Evolutionary conservation across 2,888 invertebrate genomes (phyloP).

Genomic region (Hirtodrosophila confusa): DNA sequence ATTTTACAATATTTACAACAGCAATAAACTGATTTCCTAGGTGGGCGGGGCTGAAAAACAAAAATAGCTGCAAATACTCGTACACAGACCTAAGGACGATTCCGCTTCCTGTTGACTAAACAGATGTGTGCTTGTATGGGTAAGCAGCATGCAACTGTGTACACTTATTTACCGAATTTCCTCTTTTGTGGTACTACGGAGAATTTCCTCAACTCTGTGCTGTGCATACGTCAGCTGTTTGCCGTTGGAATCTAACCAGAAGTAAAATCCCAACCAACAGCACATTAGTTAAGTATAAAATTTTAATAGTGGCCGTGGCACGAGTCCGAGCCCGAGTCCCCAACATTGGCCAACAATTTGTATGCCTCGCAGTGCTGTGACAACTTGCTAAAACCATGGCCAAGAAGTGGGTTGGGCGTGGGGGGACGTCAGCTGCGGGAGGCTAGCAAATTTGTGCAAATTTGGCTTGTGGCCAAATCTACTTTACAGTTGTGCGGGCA

Average conservation of each 20-base stretch:
- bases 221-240: conserved; percentile 54
- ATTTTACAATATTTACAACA: conserved; percentile 67
- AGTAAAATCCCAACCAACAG: conserved; percentile 50
- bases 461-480: conserved; percentile 72
- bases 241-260: conserved; percentile 46
- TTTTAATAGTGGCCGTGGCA: conserved; percentile 58
- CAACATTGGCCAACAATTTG: conserved; percentile 44
- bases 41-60: conserved; percentile 13
- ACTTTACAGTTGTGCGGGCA: conserved; percentile 60
- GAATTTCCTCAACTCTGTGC: conserved; percentile 21
- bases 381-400: conserved; percentile 41
- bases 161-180: conserved; percentile 42
- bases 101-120: conserved; percentile 48
- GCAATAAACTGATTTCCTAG: conserved; percentile 66
- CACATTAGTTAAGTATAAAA: conserved; percentile 69
- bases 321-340: conserved; percentile 20
- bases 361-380: conserved; percentile 46
- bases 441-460: conserved; percentile 64
- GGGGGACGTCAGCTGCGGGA: conserved; percentile 2
- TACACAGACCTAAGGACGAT: conserved; percentile 44
- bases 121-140: conserved; percentile 39
- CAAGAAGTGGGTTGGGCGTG: neutral
- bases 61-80: conserved; percentile 4
- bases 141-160: conserved; percentile 24
- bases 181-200: conserved; percentile 39